These are phyloP conservation scores for Lysandra coridon DNA, from an alignment of 2,888 invertebrate species.

Conservation along the genomic window DNA sequence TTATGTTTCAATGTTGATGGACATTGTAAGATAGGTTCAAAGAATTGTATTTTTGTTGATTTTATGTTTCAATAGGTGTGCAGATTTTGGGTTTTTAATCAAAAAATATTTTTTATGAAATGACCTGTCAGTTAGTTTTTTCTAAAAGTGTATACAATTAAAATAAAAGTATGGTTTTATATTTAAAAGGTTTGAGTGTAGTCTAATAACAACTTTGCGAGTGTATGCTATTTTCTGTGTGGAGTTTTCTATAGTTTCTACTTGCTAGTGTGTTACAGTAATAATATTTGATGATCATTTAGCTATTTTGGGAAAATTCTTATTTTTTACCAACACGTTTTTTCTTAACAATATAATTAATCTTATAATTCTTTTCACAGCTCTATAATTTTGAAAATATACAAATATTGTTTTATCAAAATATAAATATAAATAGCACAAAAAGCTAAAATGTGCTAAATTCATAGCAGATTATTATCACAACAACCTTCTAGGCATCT, in stretches of 20 bases:
- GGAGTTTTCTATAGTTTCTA: slow-evolving; percentile 17
- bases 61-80: neutral
- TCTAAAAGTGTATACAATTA: neutral
- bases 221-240: slow-evolving; percentile 5
- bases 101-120: neutral
- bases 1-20: neutral
- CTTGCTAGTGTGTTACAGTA: slow-evolving; percentile 16
- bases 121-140: neutral
- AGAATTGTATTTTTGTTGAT: slow-evolving; percentile 22
- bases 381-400: neutral
- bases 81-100: neutral
- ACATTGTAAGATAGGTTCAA: slow-evolving; percentile 19
- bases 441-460: neutral
- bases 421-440: neutral
- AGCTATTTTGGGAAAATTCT: neutral
- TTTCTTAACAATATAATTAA: neutral
- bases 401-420: neutral
- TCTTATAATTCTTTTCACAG: neutral
- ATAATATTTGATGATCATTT: neutral
- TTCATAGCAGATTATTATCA: neutral
- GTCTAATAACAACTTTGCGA: neutral
- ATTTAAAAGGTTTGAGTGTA: neutral
- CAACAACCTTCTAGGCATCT: neutral
- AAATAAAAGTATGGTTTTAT: neutral
- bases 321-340: neutral